These are phyloP conservation scores for Petrolisthes manimaculis DNA, from an alignment of 2,888 invertebrate species.

Conservation along the genomic window DNA sequence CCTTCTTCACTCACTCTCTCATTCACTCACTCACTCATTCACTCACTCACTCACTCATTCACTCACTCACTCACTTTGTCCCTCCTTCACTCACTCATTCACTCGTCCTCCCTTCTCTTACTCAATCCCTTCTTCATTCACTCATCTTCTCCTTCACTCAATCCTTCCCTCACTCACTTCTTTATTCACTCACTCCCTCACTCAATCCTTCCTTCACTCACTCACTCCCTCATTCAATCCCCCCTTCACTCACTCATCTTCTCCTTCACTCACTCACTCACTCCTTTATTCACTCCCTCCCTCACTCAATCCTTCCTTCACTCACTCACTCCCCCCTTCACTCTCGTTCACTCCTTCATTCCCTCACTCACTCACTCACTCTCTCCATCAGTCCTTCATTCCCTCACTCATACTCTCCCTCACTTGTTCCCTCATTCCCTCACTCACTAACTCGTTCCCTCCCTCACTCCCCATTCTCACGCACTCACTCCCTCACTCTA, in stretches of 20 bases:
- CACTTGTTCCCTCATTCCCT: neutral
- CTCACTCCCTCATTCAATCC: neutral
- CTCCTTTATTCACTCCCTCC: neutral
- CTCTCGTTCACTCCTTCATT: neutral
- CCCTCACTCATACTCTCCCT: neutral
- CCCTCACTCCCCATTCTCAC: neutral
- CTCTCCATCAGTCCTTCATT: neutral
- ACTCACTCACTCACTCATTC: neutral
- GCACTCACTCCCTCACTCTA: neutral
- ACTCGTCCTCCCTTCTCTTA: neutral
- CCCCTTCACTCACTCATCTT: neutral
- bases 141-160: neutral
- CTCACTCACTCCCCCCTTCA: neutral
- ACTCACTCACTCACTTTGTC: neutral
- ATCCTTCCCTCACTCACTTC: neutral
- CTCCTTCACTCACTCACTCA: neutral
- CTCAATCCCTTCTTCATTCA: neutral
- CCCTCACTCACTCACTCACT: too few relatives aligned
- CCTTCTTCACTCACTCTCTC: neutral
- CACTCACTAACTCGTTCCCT: neutral
- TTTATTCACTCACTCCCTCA: neutral
- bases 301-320: neutral
- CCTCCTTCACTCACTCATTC: neutral
- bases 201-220: neutral
- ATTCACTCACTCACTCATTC: slow-evolving; percentile 1